A percentile compares a stretch with the other conserved stretches of the same genome.
phyloP scores from a whole-genome alignment of 2,113 vertebrate genomes.

The Etia nguti region DNA sequence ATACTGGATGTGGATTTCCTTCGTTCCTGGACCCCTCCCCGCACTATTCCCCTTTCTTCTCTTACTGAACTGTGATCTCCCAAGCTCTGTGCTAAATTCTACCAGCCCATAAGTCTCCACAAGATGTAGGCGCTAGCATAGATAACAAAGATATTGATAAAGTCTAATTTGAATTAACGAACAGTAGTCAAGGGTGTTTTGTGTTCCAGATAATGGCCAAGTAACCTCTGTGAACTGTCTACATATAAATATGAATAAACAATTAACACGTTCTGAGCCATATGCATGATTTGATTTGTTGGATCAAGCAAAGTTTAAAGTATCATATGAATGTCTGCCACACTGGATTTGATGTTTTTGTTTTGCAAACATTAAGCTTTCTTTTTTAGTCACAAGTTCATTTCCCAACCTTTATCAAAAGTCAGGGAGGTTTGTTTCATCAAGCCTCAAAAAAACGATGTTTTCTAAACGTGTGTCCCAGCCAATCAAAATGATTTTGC shows the following conservation, averaged over 20 bases:
- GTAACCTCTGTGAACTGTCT: not conserved
- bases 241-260: not conserved
- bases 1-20: not conserved
- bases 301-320: not conserved
- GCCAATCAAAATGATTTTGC: not conserved
- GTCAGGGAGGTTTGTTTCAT: not conserved
- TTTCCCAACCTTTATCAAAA: not conserved
- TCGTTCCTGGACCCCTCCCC: not conserved
- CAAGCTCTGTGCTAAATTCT: not conserved
- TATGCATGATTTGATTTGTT: not conserved
- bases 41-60: not conserved
- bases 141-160: not conserved
- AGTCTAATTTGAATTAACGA: not conserved
- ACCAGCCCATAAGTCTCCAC: not conserved
- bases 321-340: not conserved
- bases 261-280: not conserved
- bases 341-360: not conserved
- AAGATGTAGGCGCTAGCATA: not conserved
- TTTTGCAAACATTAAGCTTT: not conserved
- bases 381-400: not conserved
- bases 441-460: not conserved
- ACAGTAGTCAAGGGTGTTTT: not conserved
- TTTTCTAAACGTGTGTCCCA: not conserved
- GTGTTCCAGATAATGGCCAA: not conserved
- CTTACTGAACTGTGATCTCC: not conserved